Evolutionary conservation across 2,797 vertebrate species (phyloP).

Genomic region (Clarias platycephalus): DNA sequence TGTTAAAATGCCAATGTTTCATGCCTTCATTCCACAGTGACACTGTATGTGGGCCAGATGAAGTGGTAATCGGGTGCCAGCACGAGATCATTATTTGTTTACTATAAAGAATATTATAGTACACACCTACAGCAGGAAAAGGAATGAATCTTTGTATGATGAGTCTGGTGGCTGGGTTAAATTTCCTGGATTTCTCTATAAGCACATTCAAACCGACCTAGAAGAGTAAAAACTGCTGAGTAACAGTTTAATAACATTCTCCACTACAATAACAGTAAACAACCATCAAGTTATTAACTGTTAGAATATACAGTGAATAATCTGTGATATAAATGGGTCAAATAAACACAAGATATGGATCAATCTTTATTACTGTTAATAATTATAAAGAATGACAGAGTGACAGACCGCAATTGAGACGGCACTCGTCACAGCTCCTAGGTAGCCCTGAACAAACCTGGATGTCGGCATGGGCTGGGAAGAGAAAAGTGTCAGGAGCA

Average conservation of each 20-base stretch:
- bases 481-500: constrained; percentile 25
- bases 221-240: not conserved
- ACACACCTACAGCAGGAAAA: constrained; percentile 90
- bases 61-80: not conserved
- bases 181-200: constrained; percentile 89
- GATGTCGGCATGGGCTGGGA: constrained; percentile 87
- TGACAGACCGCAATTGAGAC: constrained; percentile 93
- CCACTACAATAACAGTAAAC: not conserved
- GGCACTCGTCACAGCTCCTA: constrained; percentile 91
- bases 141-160: constrained; percentile 95
- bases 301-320: not conserved
- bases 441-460: constrained; percentile 94
- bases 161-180: constrained; percentile 88
- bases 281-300: not conserved
- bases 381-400: not conserved
- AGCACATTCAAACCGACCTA: constrained; percentile 94
- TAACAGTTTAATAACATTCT: not conserved
- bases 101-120: not conserved
- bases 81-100: not conserved
- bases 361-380: not conserved
- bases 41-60: not conserved
- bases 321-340: not conserved
- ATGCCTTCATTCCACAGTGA: not conserved
- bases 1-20: not conserved
- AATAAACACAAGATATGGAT: not conserved